Evolutionary conservation across 1,140 invertebrate genomes (phyloP), one percentile per base, ranked within the genome.

Genomic region (Cataglyphis hispanica): DNA sequence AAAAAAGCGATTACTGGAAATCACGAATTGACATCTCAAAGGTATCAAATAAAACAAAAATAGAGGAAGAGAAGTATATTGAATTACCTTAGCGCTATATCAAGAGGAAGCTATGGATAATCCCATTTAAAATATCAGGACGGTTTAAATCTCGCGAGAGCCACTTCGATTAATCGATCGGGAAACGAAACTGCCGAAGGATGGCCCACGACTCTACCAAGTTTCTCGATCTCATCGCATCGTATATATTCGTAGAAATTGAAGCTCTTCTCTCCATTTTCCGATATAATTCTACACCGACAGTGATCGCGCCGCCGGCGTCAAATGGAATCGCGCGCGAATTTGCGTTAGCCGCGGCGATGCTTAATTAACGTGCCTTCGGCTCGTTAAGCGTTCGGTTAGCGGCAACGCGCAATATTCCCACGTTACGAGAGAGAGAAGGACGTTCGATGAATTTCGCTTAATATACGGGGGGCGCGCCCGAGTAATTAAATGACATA

Each of bases 301-400:
- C 40, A 6, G 56, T 43, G 40, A 27, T 70, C 43, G 19, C 53
- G 22, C 40, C 67, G 66, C 8, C 25, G 63, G 40, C 77, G 43
- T 11, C 61, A 61, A 87, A 83, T 53, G 78, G 67, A 70, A 34
- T 67, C 75, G 74, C 58, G 74, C 43, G 72, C 72, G 81, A 84
- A 84, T 87, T 77, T 78, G 69, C 72, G 85, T 87, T 67, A 67
- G 60, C 37, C 56, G 50, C 10, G 86, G 70, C 86, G 53, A 63
- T 72, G 58, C 80, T 87, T 87, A 87, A 88, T 87, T 88, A 87
- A 88, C 72, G 78, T 66, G 66, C 72, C 61, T 69, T 72, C 64
- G 22, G 43, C 86, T 84, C 61, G 86, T 84, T 88, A 84, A 87
- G 70, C 69, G 53, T 61, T 56, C 53, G 78, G 53, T 83, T 83